Percentiles rank a stretch among this genome's conserved stretches.
Conservation (phyloP, 2,113 vertebrate genomes). For the Athene cunicularia region DNA sequence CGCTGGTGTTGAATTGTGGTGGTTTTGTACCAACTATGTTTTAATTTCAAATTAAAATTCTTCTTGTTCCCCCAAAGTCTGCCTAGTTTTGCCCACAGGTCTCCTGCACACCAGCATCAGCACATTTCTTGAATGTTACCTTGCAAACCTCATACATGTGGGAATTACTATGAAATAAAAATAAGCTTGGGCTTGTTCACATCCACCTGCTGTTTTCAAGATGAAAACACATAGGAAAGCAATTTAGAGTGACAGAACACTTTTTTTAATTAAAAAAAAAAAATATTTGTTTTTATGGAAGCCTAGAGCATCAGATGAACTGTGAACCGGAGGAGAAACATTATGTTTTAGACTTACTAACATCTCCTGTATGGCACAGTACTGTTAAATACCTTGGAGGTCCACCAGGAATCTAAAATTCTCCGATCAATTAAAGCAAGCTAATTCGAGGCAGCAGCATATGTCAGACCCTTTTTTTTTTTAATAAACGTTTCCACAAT, state of each 20-base stretch:
- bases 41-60: background rate
- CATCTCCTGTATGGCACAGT: background rate
- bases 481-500: background rate
- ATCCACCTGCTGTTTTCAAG: slow-evolving; percentile 62
- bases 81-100: background rate
- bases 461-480: background rate
- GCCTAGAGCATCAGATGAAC: background rate
- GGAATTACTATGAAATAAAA: slow-evolving; percentile 66
- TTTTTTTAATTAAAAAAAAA: slow-evolving; percentile 60
- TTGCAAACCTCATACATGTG: slow-evolving; percentile 15
- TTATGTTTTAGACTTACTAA: background rate
- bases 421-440: background rate
- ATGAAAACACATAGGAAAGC: slow-evolving; percentile 57
- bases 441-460: background rate
- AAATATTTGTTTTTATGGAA: slow-evolving; percentile 22
- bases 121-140: background rate
- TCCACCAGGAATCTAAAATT: background rate
- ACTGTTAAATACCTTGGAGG: background rate
- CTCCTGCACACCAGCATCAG: background rate
- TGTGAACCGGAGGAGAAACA: background rate
- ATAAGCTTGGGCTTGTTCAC: slow-evolving; percentile 46
- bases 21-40: background rate
- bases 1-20: accelerated
- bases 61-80: background rate
- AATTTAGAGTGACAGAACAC: slow-evolving; percentile 31